phyloP scores from a whole-genome alignment of 2,888 invertebrate species.

The Chrysolina americana region DNA sequence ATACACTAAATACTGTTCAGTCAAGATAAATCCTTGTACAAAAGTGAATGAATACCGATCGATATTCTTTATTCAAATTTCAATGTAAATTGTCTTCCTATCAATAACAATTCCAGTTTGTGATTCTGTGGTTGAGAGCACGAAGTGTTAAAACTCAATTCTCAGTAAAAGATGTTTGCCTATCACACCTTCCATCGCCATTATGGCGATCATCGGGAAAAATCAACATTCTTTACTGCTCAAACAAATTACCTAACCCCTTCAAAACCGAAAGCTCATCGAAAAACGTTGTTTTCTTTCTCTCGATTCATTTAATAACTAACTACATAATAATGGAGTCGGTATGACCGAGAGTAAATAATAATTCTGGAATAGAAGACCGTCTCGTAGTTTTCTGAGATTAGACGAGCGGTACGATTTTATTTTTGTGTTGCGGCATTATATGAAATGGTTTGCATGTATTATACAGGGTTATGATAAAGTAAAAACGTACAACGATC shows the following conservation, averaged over 20 bases:
- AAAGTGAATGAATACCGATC: too few relatives aligned
- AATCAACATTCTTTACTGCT: conserved; percentile 25
- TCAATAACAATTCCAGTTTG: too few relatives aligned
- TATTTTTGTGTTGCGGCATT: not conserved
- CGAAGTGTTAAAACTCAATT: not conserved
- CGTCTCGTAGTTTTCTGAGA: not conserved
- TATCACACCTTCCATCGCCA: conserved; percentile 21
- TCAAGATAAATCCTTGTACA: too few relatives aligned
- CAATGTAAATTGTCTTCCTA: too few relatives aligned
- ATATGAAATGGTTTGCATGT: too few relatives aligned
- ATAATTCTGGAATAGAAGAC: conserved; percentile 1
- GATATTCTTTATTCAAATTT: too few relatives aligned
- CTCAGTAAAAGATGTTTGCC: not conserved
- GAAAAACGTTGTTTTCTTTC: conserved; percentile 35
- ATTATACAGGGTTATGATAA: too few relatives aligned
- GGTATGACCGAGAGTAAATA: conserved; percentile 5
- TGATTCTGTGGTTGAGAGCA: too few relatives aligned
- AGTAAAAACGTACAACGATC: too few relatives aligned
- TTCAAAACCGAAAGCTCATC: conserved; percentile 40
- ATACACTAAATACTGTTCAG: too few relatives aligned
- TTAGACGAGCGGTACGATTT: not conserved
- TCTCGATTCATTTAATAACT: conserved; percentile 46
- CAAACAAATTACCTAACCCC: conserved; percentile 22
- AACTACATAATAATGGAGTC: conserved; percentile 29
- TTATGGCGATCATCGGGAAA: conserved; percentile 32